A percentile compares a stretch with the other conserved stretches of the same genome.
phyloP scores from a whole-genome alignment of 2,797 vertebrate genomes.

The Oreortyx pictus region DNA sequence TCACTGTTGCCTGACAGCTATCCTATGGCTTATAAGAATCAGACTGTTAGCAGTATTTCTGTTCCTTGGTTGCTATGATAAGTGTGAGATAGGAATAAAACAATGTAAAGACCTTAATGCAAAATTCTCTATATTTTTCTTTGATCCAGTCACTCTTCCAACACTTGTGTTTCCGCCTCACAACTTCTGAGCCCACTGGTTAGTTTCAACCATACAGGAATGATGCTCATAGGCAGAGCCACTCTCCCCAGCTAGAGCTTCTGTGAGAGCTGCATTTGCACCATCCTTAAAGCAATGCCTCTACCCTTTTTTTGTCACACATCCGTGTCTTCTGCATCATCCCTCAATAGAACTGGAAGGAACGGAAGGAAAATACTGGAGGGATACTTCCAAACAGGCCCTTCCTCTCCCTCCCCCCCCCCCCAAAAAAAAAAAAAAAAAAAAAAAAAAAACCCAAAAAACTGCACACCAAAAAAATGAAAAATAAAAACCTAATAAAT shows the following conservation, averaged over 20 bases:
- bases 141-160: background rate
- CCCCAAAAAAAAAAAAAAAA: background rate
- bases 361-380: background rate
- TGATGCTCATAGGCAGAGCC: background rate
- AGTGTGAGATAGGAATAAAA: background rate
- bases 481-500: background rate
- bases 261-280: background rate
- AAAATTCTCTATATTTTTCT: background rate
- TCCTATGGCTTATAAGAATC: background rate
- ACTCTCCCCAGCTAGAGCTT: background rate
- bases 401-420: no score
- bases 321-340: accelerated
- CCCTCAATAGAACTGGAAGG: background rate
- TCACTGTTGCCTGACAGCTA: background rate
- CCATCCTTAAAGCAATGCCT: background rate
- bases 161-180: background rate
- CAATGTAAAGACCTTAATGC: background rate
- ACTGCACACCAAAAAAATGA: background rate
- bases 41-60: background rate
- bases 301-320: background rate
- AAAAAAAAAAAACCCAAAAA: background rate
- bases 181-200: background rate
- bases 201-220: background rate
- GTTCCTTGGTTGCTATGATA: background rate
- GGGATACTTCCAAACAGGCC: background rate